Conservation (phyloP, 92 coral and sea anemone genomes). For the Desmophyllum pertusum region DNA sequence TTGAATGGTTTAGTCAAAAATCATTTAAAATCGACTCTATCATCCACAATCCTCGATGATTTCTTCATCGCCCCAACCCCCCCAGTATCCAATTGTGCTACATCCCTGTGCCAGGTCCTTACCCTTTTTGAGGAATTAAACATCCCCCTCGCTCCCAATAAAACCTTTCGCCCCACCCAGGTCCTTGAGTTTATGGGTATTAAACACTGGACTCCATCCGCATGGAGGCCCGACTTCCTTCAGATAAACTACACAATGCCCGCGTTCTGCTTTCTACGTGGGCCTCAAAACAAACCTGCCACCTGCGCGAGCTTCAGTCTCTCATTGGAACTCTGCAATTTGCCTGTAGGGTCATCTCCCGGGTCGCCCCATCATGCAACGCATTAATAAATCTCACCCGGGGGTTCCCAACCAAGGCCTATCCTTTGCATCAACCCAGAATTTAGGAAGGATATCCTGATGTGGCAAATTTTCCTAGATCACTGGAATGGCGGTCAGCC, state of each 20-base stretch:
- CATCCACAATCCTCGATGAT: no score
- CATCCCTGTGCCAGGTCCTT: background rate
- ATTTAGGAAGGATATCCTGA: slow-evolving; percentile 53
- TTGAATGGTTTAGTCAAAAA: no score
- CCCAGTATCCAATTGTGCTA: background rate
- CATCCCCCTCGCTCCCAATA: no score
- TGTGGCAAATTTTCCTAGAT: slow-evolving; percentile 63
- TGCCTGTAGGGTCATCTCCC: slow-evolving; percentile 50
- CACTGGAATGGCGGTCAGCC: slow-evolving; percentile 63
- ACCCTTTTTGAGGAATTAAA: background rate
- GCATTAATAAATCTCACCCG: slow-evolving; percentile 16
- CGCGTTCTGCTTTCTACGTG: background rate
- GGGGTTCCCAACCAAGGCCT: slow-evolving; percentile 34
- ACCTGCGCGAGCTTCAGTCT: slow-evolving; percentile 50
- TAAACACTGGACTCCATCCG: background rate
- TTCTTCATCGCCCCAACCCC: no score
- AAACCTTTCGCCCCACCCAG: background rate
- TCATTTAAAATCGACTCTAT: no score
- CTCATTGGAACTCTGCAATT: slow-evolving; percentile 51
- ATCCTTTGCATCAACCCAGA: slow-evolving; percentile 43
- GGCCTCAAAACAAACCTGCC: background rate
- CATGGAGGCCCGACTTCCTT: background rate
- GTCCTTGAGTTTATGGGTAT: no score
- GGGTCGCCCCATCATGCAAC: background rate
- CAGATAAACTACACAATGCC: background rate